Evolutionary conservation across 2,888 invertebrate genomes (phyloP), one percentile per base, ranked within the genome.

Genomic region (Coremacera marginata): DNA sequence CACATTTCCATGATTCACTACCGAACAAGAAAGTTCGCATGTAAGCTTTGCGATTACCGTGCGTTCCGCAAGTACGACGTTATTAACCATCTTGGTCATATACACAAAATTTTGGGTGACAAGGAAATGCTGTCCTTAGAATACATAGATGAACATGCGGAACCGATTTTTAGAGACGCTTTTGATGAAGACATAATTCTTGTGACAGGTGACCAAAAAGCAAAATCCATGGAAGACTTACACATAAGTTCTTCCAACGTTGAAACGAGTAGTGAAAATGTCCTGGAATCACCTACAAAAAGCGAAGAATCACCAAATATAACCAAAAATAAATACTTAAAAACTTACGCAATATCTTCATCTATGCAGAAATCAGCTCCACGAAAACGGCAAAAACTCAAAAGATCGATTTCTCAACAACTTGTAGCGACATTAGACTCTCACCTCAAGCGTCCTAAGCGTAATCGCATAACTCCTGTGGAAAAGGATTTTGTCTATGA

Each of bases 401-500:
- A 78, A 52, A 70, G 79, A 11, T 76, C 80, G 22, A 62, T 55
- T 25, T 75, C 68, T 16, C 75, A 77, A 57, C 31, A 31, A 60
- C 31, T 44, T 22, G 19, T 5, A n/a, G n/a, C 4, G 14, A 51
- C 51, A 51, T 19, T n/a, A n/a, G 37, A 27, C 11, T 11, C 16
- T 14, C 25, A 78, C 9, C 81, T 86, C 31, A 88, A 86, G 73
- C 90, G 93, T 80, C 93, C 94, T 2, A 91, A 93, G 16, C 91
- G 94, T 55, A 93, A 93, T 86, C 92, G 92, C 80, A 90, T 92
- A 0, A 93, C 92, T 86, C 91, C 91, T 9, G 91, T 92, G 80
- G 91, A 92, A 84, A 93, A 92, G 84, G 94, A 94, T 88, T 94
- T 94, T 86, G 92, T 94, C 82, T 94, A 94, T 84, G 94, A 94